These are phyloP conservation scores for Grapholita molesta DNA, from an alignment of 1,140 invertebrate species.

Conservation along the genomic window DNA sequence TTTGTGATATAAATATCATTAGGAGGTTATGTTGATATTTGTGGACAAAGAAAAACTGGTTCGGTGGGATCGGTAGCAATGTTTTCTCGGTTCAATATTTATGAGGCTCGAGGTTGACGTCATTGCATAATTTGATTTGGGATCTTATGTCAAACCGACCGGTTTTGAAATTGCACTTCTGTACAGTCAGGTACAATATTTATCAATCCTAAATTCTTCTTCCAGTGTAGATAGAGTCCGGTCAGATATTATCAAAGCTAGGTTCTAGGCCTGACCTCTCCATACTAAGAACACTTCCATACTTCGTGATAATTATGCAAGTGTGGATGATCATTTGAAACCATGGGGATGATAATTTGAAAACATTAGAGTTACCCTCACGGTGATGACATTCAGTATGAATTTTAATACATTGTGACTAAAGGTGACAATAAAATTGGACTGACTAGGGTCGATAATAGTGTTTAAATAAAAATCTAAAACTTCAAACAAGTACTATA, in stretches of 20 bases:
- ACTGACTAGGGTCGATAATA: no score
- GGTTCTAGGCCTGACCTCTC: no score
- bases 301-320: no score
- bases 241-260: not conserved
- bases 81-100: not conserved
- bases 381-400: no score
- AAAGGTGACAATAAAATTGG: no score
- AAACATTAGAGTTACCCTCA: no score
- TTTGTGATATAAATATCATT: not conserved
- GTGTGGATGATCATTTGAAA: no score
- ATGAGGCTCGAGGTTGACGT: constrained; percentile 6
- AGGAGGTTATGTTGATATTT: not conserved
- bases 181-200: not conserved
- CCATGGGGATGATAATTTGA: no score
- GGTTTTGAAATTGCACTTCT: not conserved
- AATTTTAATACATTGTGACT: no score
- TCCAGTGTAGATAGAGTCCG: not conserved
- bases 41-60: not conserved
- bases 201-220: not conserved
- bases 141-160: not conserved
- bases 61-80: not conserved
- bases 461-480: no score
- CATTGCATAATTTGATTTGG: constrained; percentile 6
- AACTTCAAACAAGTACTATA: no score
- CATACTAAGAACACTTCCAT: no score